Evolutionary conservation across 1,140 invertebrate species (phyloP), one percentile per base, ranked within the genome.

Genomic region (Scaptomyza graminum): DNA sequence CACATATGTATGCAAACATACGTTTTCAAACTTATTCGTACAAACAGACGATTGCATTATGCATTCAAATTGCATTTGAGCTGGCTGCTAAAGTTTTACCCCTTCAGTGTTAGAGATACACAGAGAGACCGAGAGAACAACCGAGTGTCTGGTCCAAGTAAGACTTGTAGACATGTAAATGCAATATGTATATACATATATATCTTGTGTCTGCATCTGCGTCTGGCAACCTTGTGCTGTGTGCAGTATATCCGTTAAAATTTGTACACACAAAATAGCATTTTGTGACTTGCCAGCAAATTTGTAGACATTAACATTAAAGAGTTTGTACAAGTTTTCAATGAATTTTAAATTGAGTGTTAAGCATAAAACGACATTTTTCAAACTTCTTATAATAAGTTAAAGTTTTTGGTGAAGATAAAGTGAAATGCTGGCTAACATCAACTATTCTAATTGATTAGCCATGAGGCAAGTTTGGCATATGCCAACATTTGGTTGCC

Each of bases 41-140:
- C 37, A 25, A 16, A 51, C 28, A 34, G 9, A 22, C 46, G 60
- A 66, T 46, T 72, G 57, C 70, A 73, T 73, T 61, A 74, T 76
- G 74, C 71, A 76, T 74, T 76, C 74, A 74, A 68, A 73, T 76
- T 73, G 69, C 74, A 76, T 67, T 72, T 52, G 37, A 55, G 62
- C 47, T 65, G 55, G 39, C 70, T 46, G 70, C 57, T 59, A 73
- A 76, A 76, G 50, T 76, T 76, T 65, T 44, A 13, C 9, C 47
- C n/a, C 46, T 11, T 15, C 31, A 22, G 31, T 12, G 9, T 46
- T 16, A 15, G 43, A 31, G 9, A 7, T 55, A 6, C 37, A 39
- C 9, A 22, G 52, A 39, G 18, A 11, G 18, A 54, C 12, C 11
- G 52, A 22, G 37, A 37, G 65, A n/a, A n/a, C n/a, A n/a, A 43